These are phyloP conservation scores for Calonectris borealis DNA, from an alignment of 2,113 vertebrate species.

Conservation along the genomic window DNA sequence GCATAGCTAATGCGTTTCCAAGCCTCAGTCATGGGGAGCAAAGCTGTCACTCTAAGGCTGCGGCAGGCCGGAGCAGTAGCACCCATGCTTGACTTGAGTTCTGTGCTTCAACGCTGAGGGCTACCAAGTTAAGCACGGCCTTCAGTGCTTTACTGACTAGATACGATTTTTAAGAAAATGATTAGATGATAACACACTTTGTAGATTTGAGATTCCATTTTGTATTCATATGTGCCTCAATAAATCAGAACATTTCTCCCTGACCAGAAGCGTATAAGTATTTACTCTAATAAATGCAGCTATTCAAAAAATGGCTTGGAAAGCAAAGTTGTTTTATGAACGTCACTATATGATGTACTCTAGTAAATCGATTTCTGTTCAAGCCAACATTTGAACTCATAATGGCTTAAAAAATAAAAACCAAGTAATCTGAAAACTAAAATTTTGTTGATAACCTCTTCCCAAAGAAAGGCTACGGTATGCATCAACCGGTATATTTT, in stretches of 20 bases:
- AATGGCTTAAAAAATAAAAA: neutral
- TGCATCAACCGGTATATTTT: neutral
- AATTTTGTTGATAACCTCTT: neutral
- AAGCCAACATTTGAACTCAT: neutral
- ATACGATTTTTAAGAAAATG: neutral
- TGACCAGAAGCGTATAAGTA: neutral
- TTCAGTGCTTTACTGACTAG: neutral
- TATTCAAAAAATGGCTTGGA: neutral
- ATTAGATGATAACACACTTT: neutral
- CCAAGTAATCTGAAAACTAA: neutral
- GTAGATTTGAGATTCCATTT: neutral
- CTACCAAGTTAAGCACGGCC: neutral
- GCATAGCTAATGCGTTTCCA: neutral
- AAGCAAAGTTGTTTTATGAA: neutral
- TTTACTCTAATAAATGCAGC: neutral
- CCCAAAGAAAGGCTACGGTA: neutral
- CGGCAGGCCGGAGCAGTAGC: neutral
- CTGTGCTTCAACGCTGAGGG: neutral
- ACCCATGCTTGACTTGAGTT: fast-evolving
- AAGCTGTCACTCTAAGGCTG: neutral
- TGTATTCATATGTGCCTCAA: neutral
- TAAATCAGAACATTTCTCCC: neutral
- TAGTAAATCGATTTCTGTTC: neutral
- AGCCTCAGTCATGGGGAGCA: neutral
- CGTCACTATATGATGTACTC: fast-evolving